A percentile compares a stretch with the other conserved stretches of the same genome.
phyloP scores from a whole-genome alignment of 2,888 invertebrate genomes.

The Laothoe populi region DNA sequence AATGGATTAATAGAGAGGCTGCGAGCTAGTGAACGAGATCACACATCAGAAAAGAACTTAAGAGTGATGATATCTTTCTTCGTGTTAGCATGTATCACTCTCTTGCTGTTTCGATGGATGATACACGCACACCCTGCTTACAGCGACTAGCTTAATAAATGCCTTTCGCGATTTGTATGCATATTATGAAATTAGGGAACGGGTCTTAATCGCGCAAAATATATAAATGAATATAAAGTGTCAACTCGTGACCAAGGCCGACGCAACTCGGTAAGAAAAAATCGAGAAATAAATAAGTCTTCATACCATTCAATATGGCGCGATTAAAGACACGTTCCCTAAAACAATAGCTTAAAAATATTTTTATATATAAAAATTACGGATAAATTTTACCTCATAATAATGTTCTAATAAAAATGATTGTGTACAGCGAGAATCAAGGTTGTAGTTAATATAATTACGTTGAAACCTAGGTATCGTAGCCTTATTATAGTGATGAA shows the following conservation, averaged over 20 bases:
- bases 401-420: background rate
- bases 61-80: conserved; percentile 71
- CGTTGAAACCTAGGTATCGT: background rate
- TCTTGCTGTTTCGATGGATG: conserved; percentile 74
- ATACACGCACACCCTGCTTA: conserved; percentile 67
- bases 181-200: no score
- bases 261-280: no score
- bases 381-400: background rate
- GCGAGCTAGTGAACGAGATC: conserved; percentile 73
- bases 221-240: no score
- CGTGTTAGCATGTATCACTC: conserved; percentile 60
- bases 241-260: no score
- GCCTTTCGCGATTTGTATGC: no score
- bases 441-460: background rate
- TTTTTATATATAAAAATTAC: background rate
- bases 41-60: conserved; percentile 70
- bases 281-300: no score
- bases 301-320: no score
- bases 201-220: no score
- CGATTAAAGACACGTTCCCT: no score
- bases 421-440: background rate
- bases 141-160: conserved; percentile 42
- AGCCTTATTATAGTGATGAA: conserved; percentile 10
- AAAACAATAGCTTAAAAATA: no score
- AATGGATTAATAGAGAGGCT: conserved; percentile 74